phyloP scores from a whole-genome alignment of 2,888 invertebrate species.

The Neoascia interrupta region DNA sequence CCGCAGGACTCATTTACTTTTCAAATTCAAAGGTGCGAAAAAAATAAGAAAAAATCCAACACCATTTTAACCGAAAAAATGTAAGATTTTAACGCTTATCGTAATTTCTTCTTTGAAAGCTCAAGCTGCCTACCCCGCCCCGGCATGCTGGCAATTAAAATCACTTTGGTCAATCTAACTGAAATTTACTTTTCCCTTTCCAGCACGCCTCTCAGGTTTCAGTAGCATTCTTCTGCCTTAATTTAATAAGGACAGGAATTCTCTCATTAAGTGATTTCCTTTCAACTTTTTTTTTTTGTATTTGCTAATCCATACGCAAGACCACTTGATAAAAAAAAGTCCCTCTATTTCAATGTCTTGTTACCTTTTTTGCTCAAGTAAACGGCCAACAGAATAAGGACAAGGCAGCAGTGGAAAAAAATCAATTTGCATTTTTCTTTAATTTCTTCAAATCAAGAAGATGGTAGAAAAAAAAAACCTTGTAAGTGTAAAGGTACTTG shows the following conservation, averaged over 20 bases:
- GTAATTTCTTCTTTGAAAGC: conserved; percentile 22
- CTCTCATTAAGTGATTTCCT: conserved; percentile 68
- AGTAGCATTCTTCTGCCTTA: conserved; percentile 14
- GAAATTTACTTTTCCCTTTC: conserved; percentile 20
- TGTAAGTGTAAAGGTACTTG: conserved; percentile 6
- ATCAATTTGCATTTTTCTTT: conserved; percentile 69
- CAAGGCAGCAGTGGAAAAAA: conserved; percentile 26
- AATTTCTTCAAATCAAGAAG: conserved; percentile 65
- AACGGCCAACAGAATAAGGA: conserved; percentile 26
- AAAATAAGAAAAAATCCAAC: no score
- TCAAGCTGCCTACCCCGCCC: conserved; percentile 24
- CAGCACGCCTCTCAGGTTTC: not conserved
- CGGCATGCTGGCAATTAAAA: conserved; percentile 53
- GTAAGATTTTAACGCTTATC: conserved; percentile 27
- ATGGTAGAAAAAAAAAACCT: conserved; percentile 7
- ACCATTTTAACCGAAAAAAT: conserved; percentile 4
- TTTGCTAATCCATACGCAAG: conserved; percentile 62
- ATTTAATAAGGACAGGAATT: conserved; percentile 69
- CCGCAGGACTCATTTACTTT: no score
- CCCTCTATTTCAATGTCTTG: conserved; percentile 5
- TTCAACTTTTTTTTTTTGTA: conserved; percentile 45
- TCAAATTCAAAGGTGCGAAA: no score
- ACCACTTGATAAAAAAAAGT: conserved; percentile 62
- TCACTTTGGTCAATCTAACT: conserved; percentile 63
- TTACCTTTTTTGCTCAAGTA: conserved; percentile 42